Evolutionary conservation across 1,140 invertebrate genomes (phyloP), one percentile per base, ranked within the genome.

Genomic region (Leptoteleia sp.): DNA sequence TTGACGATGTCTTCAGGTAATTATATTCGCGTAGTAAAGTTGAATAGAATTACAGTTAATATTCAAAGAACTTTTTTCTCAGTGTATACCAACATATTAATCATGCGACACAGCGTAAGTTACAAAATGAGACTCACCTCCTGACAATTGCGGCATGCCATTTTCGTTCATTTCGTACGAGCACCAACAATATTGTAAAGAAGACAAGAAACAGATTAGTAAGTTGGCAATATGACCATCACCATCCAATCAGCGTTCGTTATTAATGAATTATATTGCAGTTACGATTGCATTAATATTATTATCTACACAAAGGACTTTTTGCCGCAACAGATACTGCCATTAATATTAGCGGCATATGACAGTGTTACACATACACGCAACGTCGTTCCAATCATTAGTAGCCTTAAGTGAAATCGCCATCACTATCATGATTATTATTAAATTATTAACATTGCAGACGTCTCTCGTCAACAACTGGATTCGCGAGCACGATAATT

Each of bases 151-250:
- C 88, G 86, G 83, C 89, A 90, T 90, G 88, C 85, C 88, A 89
- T 84, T 88, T n/a, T 85, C 81, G 85, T 87, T 86, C 84, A 85
- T 87, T 89, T 87, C 85, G 87, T 88, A 86, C 83, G 87, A 86
- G 87, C 88, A 89, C 88, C 88, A 87, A 88, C 85, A 87, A 87
- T 85, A 89, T 89, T 89, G 85, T 84, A 88, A 89, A 89, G 86
- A 89, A 89, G 88, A 89, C 84, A 89, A 89, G 87, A 88, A 88
- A 84, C 62, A 85, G 61, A 89, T 89, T 89, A 89, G 87, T 87
- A 77, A 80, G 79, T 83, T 81, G 81, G 82, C 78, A 82, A 70
- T 85, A 82, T 72, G 81, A 85, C 85, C 82, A 86, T 81, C 83
- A 84, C 79, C 80, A 76, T 42, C 76, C 81, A 80, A 81, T 72